Conservation (phyloP, 2,113 vertebrate genomes). For the Labeo rohita region DNA sequence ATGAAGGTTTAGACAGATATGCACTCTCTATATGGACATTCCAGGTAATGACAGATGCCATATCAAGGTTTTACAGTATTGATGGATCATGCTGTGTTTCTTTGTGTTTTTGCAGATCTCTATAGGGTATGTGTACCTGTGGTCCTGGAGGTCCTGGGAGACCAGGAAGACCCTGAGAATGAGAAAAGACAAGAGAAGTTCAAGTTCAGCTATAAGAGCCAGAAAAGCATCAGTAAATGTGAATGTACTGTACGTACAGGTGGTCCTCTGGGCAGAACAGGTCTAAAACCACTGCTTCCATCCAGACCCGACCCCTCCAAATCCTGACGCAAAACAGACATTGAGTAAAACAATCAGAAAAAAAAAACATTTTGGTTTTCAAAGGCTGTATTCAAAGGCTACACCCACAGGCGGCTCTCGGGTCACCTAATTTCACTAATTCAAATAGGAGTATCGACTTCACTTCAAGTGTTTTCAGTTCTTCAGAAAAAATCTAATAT, state of each 20-base stretch:
- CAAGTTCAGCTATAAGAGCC: neutral
- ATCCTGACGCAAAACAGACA: constrained; percentile 76
- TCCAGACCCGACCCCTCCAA: constrained; percentile 84
- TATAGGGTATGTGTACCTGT: constrained; percentile 63
- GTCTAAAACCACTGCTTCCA: constrained; percentile 58
- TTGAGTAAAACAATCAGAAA: neutral
- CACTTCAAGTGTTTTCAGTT: neutral
- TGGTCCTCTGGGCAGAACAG: constrained; percentile 61
- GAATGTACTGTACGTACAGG: constrained; percentile 69
- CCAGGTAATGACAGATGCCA: neutral
- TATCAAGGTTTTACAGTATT: neutral
- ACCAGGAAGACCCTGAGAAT: constrained; percentile 69
- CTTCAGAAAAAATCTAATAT: neutral
- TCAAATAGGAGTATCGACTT: neutral
- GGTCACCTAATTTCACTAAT: neutral
- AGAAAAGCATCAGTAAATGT: neutral
- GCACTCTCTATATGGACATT: neutral
- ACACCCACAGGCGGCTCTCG: neutral
- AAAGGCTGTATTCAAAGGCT: neutral
- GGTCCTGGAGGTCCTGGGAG: constrained; percentile 71
- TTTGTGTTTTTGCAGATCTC: neutral
- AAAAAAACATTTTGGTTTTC: constrained; percentile 17
- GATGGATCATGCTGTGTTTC: neutral
- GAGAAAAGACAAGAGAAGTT: neutral
- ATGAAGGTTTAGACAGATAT: too few relatives aligned